A percentile compares a stretch with the other conserved stretches of the same genome.
phyloP scores from a whole-genome alignment of 2,797 vertebrate genomes.

The Eulemur rubriventer region DNA sequence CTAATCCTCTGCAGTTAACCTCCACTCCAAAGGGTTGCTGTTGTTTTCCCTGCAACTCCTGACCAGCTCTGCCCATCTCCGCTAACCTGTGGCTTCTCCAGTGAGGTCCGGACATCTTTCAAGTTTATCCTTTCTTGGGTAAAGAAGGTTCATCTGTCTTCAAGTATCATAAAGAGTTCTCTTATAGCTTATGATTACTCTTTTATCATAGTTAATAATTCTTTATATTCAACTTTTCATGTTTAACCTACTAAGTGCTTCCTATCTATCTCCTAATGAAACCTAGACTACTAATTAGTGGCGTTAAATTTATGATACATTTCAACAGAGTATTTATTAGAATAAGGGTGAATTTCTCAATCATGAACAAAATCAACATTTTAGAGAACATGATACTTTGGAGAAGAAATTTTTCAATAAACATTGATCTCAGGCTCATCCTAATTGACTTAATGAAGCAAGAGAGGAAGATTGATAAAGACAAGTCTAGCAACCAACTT shows the following conservation, averaged over 20 bases:
- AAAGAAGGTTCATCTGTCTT: background rate
- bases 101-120: background rate
- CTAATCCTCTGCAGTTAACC: background rate
- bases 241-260: background rate
- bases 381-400: background rate
- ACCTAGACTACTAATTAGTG: background rate
- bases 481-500: background rate
- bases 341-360: background rate
- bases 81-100: background rate
- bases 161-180: background rate
- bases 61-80: background rate
- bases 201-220: background rate
- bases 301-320: constrained; percentile 23
- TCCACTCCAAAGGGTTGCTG: background rate
- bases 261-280: background rate
- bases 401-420: background rate
- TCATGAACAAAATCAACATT: background rate
- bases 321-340: background rate
- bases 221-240: background rate
- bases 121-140: background rate
- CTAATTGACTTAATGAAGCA: background rate
- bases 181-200: background rate
- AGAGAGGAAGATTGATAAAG: background rate
- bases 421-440: background rate
- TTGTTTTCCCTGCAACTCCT: background rate